Evolutionary conservation across 2,113 vertebrate species (phyloP).

Genomic region (Periophthalmodon schlosseri): DNA sequence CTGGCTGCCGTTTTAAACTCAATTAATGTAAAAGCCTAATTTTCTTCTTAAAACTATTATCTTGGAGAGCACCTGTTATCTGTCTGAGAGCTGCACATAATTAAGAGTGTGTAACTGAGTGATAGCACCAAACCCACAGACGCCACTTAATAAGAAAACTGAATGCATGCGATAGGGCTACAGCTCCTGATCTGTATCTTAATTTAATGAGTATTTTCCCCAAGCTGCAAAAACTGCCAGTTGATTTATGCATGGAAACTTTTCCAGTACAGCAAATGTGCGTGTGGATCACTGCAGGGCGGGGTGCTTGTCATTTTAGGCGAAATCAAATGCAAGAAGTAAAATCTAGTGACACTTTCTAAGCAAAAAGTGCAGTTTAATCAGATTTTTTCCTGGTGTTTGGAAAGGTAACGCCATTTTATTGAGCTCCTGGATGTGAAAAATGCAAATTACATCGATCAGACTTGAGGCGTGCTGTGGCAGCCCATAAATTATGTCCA

Average conservation of each 20-base stretch:
- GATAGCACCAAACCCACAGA: conserved; percentile 1
- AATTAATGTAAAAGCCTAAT: background rate
- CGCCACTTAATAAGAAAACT: conserved; percentile 33
- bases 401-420: background rate
- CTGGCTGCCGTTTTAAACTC: background rate
- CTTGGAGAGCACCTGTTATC: background rate
- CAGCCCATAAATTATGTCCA: conserved; percentile 30
- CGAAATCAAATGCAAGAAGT: conserved; percentile 31
- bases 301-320: conserved; percentile 29
- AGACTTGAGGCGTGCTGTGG: conserved; percentile 14
- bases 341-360: conserved; percentile 4
- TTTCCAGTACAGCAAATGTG: conserved; percentile 12
- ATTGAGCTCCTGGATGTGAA: conserved; percentile 22
- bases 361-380: conserved; percentile 16
- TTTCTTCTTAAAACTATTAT: background rate
- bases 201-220: conserved; percentile 19
- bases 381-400: conserved; percentile 19
- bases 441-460: conserved; percentile 29
- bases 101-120: conserved; percentile 6
- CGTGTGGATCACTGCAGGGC: conserved; percentile 25
- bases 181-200: conserved; percentile 33
- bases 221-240: conserved; percentile 48
- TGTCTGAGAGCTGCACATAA: background rate
- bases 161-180: conserved; percentile 13
- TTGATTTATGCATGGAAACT: conserved; percentile 44